Percentiles rank a stretch among this genome's conserved stretches.
phyloP scores from a whole-genome alignment of 2,797 vertebrate genomes.

The Sitta carolinensis region DNA sequence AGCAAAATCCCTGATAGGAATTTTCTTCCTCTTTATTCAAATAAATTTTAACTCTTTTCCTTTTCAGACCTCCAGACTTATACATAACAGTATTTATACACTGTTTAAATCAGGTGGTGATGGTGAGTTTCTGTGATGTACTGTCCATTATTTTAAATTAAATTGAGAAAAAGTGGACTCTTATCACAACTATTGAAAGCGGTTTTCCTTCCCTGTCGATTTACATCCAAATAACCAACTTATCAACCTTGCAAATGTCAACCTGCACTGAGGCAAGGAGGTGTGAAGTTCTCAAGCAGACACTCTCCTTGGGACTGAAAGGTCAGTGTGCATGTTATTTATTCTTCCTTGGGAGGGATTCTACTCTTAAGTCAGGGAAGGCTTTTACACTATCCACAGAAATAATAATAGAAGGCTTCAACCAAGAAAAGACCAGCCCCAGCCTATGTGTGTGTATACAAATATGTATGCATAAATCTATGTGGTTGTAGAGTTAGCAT shows the following conservation, averaged over 20 bases:
- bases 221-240: constrained; percentile 43
- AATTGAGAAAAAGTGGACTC: not conserved
- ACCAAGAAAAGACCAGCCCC: not conserved
- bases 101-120: not conserved
- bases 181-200: not conserved
- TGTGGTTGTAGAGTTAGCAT: too few species aligned
- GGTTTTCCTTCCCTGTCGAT: not conserved
- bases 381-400: not conserved
- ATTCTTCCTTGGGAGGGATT: not conserved
- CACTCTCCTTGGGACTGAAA: constrained; percentile 6
- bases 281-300: not conserved
- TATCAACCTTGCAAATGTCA: constrained; percentile 35
- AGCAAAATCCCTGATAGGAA: not conserved
- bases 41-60: not conserved
- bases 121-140: not conserved
- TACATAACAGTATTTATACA: not conserved
- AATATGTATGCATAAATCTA: too few species aligned
- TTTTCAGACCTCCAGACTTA: not conserved
- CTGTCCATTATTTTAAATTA: not conserved
- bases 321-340: constrained; percentile 17
- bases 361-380: not conserved
- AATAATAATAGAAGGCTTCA: not conserved
- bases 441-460: not conserved
- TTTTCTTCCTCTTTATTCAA: not conserved
- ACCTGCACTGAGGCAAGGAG: constrained; percentile 12